Base-by-base conservation (phyloP, 1,140 invertebrate genomes). In the Scaptomyza hsui region DNA sequence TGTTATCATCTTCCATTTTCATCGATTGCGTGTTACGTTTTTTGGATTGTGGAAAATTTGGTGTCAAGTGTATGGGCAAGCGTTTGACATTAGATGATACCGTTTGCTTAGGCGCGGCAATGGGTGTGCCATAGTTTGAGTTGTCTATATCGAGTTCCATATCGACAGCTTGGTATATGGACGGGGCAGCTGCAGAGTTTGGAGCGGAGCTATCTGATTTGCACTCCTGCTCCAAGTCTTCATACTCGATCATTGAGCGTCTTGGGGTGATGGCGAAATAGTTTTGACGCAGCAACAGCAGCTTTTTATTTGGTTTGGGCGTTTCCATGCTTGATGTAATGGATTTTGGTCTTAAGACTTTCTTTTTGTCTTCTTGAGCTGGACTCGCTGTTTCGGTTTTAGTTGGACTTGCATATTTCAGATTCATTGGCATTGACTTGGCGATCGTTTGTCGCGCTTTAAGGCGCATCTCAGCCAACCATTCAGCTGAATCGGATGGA, bases 1-100 rank as follows among this genome's bases (percentile, higher is more conserved):
- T n/a, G n/a, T 16, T 26, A 4, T 63, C 29, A 6, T 71, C 39
- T 0, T 67, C 37, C 15, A 39, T 45, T 26, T 21, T 19, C 2
- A 15, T 7, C 0, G 47, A 19, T 3, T 67, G 61, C 0, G 39
- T 61, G 12, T 37, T 48, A 0, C 65, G 77, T 13, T 86, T 86
- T 13, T 86, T 86, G 1, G 81, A 56, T 5, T 77, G 35, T 1
- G 81, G 81, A n/a, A 75, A 64, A 49, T 88, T 88, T 2, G 81
- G 81, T 5, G 81, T 86, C 12, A 86, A 44, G 35, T 86, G 72
- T 6, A 15, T 32, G 3, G 72, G 63, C 10, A 68, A 42, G 1
- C 79, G 61, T 21, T 83, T 83, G 2, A 51, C 21, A 24, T 62
- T 63, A 13, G 16, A 12, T 2, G 32, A 53, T 19, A 4, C 5